Conservation (phyloP, 2,797 vertebrate genomes). For the Simalia tracyae region DNA sequence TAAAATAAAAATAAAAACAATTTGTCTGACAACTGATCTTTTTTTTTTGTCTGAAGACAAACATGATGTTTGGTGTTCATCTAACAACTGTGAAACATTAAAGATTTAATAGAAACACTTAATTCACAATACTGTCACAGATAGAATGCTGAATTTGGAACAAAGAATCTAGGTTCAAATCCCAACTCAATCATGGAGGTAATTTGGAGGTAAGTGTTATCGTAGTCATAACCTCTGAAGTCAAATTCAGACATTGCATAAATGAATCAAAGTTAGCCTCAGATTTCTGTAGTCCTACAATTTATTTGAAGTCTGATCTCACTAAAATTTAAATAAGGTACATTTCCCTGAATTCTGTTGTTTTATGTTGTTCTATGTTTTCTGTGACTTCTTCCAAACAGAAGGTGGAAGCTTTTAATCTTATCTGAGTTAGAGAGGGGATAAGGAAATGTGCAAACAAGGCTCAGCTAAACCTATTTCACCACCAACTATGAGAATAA, state of each 20-base stretch:
- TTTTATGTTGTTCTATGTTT: too few species aligned
- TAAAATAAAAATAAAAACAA: conserved; percentile 36
- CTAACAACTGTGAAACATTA: neutral
- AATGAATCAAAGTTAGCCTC: neutral
- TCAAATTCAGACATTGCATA: neutral
- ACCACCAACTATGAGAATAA: neutral
- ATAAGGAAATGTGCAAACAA: too few species aligned
- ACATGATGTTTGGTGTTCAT: neutral
- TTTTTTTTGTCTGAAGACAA: neutral
- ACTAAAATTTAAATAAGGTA: neutral
- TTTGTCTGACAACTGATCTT: neutral
- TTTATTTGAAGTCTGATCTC: neutral
- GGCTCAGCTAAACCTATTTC: neutral
- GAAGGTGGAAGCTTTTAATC: too few species aligned
- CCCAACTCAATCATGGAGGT: neutral
- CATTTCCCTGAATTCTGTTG: neutral
- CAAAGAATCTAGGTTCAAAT: too few species aligned
- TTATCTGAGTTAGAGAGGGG: too few species aligned
- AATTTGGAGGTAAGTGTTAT: neutral
- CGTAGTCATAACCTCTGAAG: neutral
- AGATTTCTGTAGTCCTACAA: neutral
- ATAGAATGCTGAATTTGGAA: neutral
- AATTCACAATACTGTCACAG: neutral
- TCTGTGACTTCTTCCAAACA: too few species aligned
- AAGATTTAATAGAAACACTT: neutral